Percentiles rank a stretch among this genome's conserved stretches.
Conservation (phyloP, 2,113 vertebrate species). For the Notechis scutatus region DNA sequence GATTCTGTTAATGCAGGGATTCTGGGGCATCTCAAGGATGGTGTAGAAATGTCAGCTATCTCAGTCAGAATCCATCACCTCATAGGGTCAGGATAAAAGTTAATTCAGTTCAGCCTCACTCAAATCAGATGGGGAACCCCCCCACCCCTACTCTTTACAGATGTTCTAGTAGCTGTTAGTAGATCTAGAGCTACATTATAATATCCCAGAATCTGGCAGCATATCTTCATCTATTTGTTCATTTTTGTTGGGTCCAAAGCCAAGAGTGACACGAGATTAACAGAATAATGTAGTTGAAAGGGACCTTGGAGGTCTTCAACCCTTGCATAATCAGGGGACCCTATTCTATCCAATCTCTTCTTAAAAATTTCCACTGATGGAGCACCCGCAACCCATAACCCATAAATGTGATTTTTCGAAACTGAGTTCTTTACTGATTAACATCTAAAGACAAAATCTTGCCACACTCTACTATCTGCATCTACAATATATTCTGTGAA, state of each 20-base stretch:
- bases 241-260: not conserved
- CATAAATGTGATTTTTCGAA: not conserved
- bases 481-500: not conserved
- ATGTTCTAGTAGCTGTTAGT: not conserved
- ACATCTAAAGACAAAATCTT: not conserved
- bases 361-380: not conserved
- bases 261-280: not conserved
- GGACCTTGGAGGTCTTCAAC: not conserved
- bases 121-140: not conserved
- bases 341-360: not conserved
- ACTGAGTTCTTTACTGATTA: not conserved
- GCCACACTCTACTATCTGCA: not conserved
- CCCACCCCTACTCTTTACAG: accelerated
- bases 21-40: not conserved
- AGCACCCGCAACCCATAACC: not conserved
- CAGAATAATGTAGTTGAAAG: not conserved
- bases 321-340: not conserved
- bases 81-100: not conserved
- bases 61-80: not conserved
- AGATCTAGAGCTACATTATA: not conserved
- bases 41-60: not conserved
- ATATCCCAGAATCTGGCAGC: not conserved
- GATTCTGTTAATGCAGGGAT: not conserved
- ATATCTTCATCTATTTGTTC: not conserved
- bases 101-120: not conserved